Evolutionary conservation across 1,140 invertebrate species (phyloP).

Genomic region (Halesus radiatus): DNA sequence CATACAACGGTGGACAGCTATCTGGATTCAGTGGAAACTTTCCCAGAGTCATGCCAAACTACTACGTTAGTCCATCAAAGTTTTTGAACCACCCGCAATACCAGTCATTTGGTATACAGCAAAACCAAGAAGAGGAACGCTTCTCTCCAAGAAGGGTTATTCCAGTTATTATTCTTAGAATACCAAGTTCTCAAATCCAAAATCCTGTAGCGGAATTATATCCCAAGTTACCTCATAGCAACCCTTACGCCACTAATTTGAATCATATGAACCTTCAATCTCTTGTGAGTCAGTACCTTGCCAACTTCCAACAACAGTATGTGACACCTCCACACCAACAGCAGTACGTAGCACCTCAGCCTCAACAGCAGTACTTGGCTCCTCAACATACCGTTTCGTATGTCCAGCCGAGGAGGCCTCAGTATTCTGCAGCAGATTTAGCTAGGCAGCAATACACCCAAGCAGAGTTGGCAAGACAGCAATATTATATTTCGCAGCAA

Average conservation of each 20-base stretch:
- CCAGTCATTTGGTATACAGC: constrained; percentile 62
- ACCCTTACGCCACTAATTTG: constrained; percentile 69
- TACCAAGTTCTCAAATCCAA: constrained; percentile 71
- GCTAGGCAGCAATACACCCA: background rate
- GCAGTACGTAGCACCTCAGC: constrained; percentile 61
- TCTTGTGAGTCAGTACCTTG: constrained; percentile 60
- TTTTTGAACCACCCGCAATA: constrained; percentile 65
- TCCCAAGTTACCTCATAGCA: constrained; percentile 70
- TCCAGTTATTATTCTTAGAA: constrained; percentile 71
- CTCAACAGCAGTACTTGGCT: constrained; percentile 57
- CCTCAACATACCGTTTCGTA: constrained; percentile 41
- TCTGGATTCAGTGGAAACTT: constrained; percentile 67
- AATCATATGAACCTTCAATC: constrained; percentile 70
- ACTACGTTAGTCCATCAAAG: constrained; percentile 65
- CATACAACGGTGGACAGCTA: constrained; percentile 67
- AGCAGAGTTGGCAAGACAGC: background rate
- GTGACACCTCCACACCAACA: background rate
- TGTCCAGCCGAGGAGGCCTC: constrained; percentile 1
- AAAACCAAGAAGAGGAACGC: constrained; percentile 62
- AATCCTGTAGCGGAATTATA: constrained; percentile 69
- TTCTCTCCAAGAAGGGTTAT: constrained; percentile 65
- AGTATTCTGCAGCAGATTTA: background rate
- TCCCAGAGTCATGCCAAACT: constrained; percentile 67
- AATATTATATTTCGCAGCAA: too few relatives aligned
- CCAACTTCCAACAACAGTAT: constrained; percentile 53